These are phyloP conservation scores for Phymanthus crucifer DNA, from an alignment of 92 coral and sea anemone genomes.

Conservation along the genomic window DNA sequence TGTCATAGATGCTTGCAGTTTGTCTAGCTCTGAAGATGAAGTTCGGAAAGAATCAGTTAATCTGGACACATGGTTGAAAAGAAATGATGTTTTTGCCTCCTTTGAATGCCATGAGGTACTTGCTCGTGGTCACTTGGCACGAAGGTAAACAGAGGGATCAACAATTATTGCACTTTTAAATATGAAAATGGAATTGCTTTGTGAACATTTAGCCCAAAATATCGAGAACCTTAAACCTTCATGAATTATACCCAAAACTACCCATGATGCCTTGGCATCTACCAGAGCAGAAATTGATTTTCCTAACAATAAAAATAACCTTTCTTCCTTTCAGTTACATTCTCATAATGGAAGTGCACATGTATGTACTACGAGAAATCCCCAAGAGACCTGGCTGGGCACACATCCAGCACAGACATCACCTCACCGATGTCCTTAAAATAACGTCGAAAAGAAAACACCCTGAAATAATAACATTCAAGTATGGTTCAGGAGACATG, in stretches of 20 bases:
- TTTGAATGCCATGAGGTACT: constrained; percentile 74
- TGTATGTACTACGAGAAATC: constrained; percentile 90
- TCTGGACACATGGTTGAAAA: constrained; percentile 89
- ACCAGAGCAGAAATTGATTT: not conserved
- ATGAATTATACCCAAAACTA: no score
- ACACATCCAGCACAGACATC: constrained; percentile 86
- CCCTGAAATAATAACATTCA: constrained; percentile 93
- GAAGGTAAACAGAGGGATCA: constrained; percentile 57
- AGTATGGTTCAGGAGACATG: constrained; percentile 54
- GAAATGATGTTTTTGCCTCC: constrained; percentile 83
- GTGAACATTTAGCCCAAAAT: not conserved
- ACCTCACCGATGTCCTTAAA: constrained; percentile 65
- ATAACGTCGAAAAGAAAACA: constrained; percentile 92
- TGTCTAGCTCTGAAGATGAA: constrained; percentile 96
- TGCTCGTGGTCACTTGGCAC: constrained; percentile 60
- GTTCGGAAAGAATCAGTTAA: constrained; percentile 79
- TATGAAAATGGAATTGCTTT: no score
- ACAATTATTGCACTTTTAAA: no score
- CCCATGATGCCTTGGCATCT: no score
- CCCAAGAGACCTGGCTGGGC: constrained; percentile 89
- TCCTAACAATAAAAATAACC: not conserved
- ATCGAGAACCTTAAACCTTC: not conserved
- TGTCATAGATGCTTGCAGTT: constrained; percentile 64
- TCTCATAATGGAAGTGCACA: constrained; percentile 81
- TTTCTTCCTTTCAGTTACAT: constrained; percentile 56